phyloP scores from a whole-genome alignment of 2,888 invertebrate species.

The Eupithecia vulgata region DNA sequence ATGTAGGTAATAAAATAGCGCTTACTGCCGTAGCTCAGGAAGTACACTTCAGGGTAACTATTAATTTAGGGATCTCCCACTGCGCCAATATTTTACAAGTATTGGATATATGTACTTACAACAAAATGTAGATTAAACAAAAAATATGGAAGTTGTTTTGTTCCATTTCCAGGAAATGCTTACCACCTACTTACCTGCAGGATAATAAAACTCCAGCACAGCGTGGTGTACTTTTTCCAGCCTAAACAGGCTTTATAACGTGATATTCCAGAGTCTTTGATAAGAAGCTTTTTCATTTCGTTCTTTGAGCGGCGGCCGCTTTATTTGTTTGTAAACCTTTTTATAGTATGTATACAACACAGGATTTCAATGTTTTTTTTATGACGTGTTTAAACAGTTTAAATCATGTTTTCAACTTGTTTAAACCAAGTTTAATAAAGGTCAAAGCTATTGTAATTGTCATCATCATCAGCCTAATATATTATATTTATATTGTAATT shows the following conservation, averaged over 20 bases:
- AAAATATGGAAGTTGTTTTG: neutral
- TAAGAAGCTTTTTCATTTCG: neutral
- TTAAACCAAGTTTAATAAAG: too few species aligned
- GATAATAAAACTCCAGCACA: neutral
- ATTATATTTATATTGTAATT: too few species aligned
- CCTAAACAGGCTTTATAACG: neutral
- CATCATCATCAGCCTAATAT: too few species aligned
- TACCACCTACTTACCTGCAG: neutral
- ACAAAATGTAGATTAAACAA: neutral
- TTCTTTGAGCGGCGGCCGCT: neutral
- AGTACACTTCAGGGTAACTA: neutral
- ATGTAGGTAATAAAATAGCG: neutral
- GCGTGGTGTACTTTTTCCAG: neutral
- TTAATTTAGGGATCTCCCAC: constrained; percentile 6
- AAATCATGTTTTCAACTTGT: too few species aligned
- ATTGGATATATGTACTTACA: neutral
- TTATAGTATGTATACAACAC: neutral
- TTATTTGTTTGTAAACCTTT: neutral
- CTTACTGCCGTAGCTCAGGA: neutral
- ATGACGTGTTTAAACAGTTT: too few species aligned
- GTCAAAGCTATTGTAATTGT: too few species aligned
- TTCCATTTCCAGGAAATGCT: neutral
- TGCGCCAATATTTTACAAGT: constrained; percentile 17
- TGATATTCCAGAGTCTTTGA: neutral
- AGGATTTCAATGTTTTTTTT: too few species aligned